Base-by-base conservation (phyloP, 2,113 vertebrate species). In the Craseonycteris thonglongyai region DNA sequence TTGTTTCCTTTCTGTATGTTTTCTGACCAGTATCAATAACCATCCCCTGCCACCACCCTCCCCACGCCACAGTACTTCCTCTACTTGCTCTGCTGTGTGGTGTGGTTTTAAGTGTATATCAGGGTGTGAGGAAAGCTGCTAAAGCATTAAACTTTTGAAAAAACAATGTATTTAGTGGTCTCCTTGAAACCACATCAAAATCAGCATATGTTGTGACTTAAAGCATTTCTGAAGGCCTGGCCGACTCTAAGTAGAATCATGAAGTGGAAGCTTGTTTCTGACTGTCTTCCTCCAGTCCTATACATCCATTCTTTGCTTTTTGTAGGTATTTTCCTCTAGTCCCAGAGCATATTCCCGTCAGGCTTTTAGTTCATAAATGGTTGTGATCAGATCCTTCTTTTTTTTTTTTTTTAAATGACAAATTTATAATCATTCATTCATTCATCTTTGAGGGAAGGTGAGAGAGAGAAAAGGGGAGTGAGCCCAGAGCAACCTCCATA, bases 181-280 rank as follows among this genome's bases (percentile, higher is more conserved):
- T 90, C 81, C n/a, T 45, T 1, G 5, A 92, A 96, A 93, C 92
- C 82, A 85, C 91, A 83, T 91, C 93, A 96, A 16, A 75, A 74
- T 54, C 61, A 10, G 15, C 12, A 1, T n/a, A 69, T 76, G 35
- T 69, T 69, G 85, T 49, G 78, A 49, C 59, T 19, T 26, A 11
- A 26, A 72, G n/a, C 38, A 8, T 51, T 74, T 84, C 38, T 56
- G 33, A 66, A 6, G 15, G n/a, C 22, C 91, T 40, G 58, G 16
- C 45, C 18, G 4, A 82, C 45, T 75, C 14, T 24, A 21, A 16
- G 26, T 72, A 24, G 80, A 42, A 13, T 30, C 8, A 4, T 42
- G 13, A 28, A 16, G 21, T 33, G 15, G 35, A 49, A 51, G 4
- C 1, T 0, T 58, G 13, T 78, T 13, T 74, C 61, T 91, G 47